These are phyloP conservation scores for Argyresthia albistria DNA, from an alignment of 2,888 invertebrate genomes.

Conservation along the genomic window DNA sequence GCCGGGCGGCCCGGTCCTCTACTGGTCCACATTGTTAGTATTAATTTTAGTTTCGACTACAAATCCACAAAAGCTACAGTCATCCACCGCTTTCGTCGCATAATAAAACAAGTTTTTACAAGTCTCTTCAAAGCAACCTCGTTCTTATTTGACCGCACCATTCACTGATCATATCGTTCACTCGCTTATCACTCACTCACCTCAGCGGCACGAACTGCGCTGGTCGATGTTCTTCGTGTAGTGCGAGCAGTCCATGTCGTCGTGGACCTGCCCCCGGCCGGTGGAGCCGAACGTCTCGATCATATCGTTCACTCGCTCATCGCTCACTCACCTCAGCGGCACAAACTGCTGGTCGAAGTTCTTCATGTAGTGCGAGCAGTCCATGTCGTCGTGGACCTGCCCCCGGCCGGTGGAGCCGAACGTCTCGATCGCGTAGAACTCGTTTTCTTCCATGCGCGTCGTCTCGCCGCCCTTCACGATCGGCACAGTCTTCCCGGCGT, in stretches of 20 bases:
- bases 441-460: slow-evolving; percentile 98
- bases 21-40: too few species aligned
- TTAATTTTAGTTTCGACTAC: too few species aligned
- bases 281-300: slow-evolving; percentile 94
- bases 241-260: slow-evolving; percentile 99
- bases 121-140: too few species aligned
- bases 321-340: slow-evolving; percentile 79
- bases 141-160: too few species aligned
- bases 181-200: slow-evolving; percentile 40
- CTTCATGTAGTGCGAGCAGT: slow-evolving; percentile 99
- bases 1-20: too few species aligned
- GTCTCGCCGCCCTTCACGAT: slow-evolving; percentile 99
- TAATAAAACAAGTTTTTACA: too few species aligned
- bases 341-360: slow-evolving; percentile 95
- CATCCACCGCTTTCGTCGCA: too few species aligned
- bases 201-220: slow-evolving; percentile 91
- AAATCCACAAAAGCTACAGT: too few species aligned
- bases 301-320: neutral
- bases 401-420: slow-evolving; percentile 98
- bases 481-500: slow-evolving; percentile 98
- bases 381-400: slow-evolving; percentile 98
- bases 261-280: slow-evolving; percentile 94
- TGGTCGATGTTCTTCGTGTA: slow-evolving; percentile 99
- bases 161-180: too few species aligned
- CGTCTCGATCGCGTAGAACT: slow-evolving; percentile 99